Conservation (phyloP, 2,113 vertebrate species). For the Lophochroa leadbeateri region DNA sequence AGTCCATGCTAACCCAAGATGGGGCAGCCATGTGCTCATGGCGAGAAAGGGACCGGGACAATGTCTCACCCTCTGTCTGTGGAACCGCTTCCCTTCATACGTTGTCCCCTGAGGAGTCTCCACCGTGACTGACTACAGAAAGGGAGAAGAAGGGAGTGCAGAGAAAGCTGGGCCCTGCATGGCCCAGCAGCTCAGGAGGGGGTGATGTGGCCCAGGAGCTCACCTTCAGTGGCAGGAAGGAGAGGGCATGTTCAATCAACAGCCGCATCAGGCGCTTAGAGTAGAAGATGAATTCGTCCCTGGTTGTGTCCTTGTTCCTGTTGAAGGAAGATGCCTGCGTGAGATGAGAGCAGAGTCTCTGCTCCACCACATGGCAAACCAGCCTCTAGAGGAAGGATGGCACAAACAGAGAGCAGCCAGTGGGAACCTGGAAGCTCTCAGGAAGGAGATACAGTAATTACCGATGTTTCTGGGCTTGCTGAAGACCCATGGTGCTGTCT, state of each 20-base stretch:
- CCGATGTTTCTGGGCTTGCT: neutral
- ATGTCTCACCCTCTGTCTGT: conserved; percentile 81
- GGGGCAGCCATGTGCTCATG: fast-evolving
- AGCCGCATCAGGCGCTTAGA: conserved; percentile 93
- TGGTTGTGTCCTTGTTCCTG: conserved; percentile 90
- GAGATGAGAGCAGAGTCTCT: neutral
- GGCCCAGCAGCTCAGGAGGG: fast-evolving
- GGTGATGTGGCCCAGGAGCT: fast-evolving
- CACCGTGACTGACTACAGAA: conserved; percentile 80
- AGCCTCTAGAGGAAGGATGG: neutral
- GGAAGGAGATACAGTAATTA: neutral
- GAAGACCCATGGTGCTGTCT: neutral
- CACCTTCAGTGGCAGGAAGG: conserved; percentile 89
- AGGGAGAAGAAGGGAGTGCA: neutral
- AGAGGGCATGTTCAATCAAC: conserved; percentile 88
- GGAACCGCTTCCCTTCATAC: conserved; percentile 86
- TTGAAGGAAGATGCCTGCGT: fast-evolving
- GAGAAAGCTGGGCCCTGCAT: fast-evolving
- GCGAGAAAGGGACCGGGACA: fast-evolving
- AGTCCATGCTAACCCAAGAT: fast-evolving
- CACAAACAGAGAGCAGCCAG: fast-evolving
- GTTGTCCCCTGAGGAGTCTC: conserved; percentile 86
- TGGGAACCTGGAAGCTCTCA: neutral
- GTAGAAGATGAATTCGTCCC: conserved; percentile 93
- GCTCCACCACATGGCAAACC: fast-evolving